Evolutionary conservation across 2,888 invertebrate genomes (phyloP), one percentile per base, ranked within the genome.

Genomic region (Lycophotia porphyrea): DNA sequence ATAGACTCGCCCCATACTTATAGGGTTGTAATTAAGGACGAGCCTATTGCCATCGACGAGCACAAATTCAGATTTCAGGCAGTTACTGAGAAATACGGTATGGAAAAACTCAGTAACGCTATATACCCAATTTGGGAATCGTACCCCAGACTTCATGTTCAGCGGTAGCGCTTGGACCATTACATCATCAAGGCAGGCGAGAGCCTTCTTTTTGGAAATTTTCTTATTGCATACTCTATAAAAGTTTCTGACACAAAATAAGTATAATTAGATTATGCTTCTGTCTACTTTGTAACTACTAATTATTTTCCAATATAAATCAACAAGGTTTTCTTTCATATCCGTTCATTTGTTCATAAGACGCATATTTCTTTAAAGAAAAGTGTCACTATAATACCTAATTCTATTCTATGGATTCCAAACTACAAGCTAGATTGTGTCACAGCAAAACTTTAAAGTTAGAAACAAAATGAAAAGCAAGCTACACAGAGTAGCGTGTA

Each of bases 401-500:
- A 42, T 77, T 21, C 13, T 36, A 71, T 34, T 36, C 34, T 36
- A 47, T 8, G n/a, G 8, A 63, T 47, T 80, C 64, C 31, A 31
- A 63, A 47, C 39, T 82, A 34, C 58, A 60, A 82, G 21, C 55
- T 44, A 67, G 47, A 49, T 61, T n/a, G 39, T 67, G 5, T 58
- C 21, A 31, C 31, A 64, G 44, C n/a, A 55, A 69, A 66, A 69
- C n/a, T 66, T 49, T 24, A 27, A 70, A 74, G 58, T 58, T 66
- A 49, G 60, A 80, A 83, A 73, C 69, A 61, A 61, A 69, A 66
- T 67, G 42, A 71, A 67, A 27, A 49, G 67, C 67, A 64, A 34
- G 68, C 60, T 42, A 52, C 67, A 49, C 21, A 71, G 21, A 60
- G 24, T 34, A 11, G 36, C n/a, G 47, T 70, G 31, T 63, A 66